Evolutionary conservation across 2,888 invertebrate species (phyloP), one percentile per base, ranked within the genome.

Genomic region (Callinectes sapidus): DNA sequence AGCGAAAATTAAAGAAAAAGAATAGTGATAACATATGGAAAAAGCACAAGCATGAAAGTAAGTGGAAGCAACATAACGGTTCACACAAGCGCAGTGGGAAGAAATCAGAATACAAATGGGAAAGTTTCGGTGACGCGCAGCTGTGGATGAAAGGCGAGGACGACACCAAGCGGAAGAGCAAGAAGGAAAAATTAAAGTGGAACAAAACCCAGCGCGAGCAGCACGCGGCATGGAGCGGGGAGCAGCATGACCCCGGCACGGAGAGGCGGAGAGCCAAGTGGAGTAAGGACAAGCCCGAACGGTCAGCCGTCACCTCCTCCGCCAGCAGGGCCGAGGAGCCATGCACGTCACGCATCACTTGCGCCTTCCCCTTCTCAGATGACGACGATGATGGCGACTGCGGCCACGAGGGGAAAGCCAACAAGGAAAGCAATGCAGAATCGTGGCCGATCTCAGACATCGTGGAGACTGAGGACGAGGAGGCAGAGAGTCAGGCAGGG

Each of bases 391-490:
- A 92, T 28, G 90, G 86, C 18, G 88, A 87, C 61, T 23, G 32
- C 42, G 92, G 66, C 35, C 54, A 54, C 61, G 88, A 91, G 14
- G 93, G 71, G 1, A 66, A 85, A 48, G 86, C 35, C 48, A 61
- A 48, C n/a, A 89, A 66, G 28, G 89, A 81, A 81, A 61, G 81
- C 61, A 61, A 71, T 32, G 90, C 88, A 35, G 90, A 90, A 88
- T 61, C 81, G 54, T 92, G 92, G 92, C 93, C 90, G 16, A 93
- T 93, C 23, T 93, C 93, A 10, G 93, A 93, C 86, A 93, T 93
- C 85, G 93, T 93, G 23, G 93, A 93, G 32, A 93, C 91, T 6
- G 93, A 93, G 89, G 93, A 93, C 85, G 93, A 93, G 89, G 91
- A 93, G 42, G 93, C 90, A 23, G 92, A 87, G 66, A 48, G n/a